Conservation (phyloP, 2,113 vertebrate species). For the Myrmecobius fasciatus region DNA sequence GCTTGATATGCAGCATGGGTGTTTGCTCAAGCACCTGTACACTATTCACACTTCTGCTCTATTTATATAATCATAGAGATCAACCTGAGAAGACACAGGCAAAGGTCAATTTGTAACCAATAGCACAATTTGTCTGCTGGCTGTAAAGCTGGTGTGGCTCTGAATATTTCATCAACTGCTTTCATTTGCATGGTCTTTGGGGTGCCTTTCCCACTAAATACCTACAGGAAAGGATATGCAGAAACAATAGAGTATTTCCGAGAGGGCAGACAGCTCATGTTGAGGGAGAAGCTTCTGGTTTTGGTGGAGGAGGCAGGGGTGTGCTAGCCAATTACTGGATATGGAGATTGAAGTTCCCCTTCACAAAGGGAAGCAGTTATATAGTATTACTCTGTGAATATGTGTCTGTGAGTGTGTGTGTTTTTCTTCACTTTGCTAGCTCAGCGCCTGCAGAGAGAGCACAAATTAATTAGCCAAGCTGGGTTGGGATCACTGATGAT, state of each 20-base stretch:
- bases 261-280: neutral
- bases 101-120: neutral
- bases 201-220: neutral
- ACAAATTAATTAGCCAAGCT: constrained; percentile 28
- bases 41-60: neutral
- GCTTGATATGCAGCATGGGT: neutral
- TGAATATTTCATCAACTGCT: neutral
- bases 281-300: constrained; percentile 14
- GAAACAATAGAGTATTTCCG: neutral
- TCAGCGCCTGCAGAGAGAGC: neutral
- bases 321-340: neutral
- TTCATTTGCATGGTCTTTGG: neutral
- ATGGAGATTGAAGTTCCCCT: constrained; percentile 22
- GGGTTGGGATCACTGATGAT: constrained; percentile 11
- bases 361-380: constrained; percentile 16
- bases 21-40: neutral
- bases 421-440: constrained; percentile 15
- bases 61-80: neutral
- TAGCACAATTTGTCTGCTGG: neutral
- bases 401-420: neutral
- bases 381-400: neutral
- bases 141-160: neutral
- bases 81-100: neutral
- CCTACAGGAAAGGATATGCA: neutral
- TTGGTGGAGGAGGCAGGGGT: neutral